These are phyloP conservation scores for Rousettus madagascariensis DNA, from an alignment of 2,797 vertebrate species.

Conservation along the genomic window DNA sequence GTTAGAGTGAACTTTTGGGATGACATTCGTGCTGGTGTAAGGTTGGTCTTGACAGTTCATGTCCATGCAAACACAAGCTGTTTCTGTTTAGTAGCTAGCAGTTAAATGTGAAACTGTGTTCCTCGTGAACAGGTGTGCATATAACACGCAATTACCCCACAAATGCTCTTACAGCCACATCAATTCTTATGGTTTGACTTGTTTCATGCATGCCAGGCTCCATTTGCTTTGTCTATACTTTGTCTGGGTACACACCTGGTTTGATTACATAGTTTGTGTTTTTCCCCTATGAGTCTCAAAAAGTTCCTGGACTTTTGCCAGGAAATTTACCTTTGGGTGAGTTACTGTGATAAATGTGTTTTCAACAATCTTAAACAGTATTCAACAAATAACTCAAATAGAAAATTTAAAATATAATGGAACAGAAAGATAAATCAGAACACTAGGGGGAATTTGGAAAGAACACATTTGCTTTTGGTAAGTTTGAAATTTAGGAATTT, in stretches of 20 bases:
- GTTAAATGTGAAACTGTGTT: neutral
- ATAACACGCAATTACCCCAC: neutral
- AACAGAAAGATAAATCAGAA: neutral
- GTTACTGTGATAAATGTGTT: neutral
- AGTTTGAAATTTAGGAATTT: constrained; percentile 23
- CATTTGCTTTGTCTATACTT: constrained; percentile 48
- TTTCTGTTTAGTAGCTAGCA: neutral
- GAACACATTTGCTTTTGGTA: neutral
- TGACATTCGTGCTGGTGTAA: neutral
- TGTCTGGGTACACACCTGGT: neutral
- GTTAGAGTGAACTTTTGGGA: neutral
- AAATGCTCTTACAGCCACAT: neutral
- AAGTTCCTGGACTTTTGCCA: constrained; percentile 21
- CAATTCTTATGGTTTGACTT: constrained; percentile 49
- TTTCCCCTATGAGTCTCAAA: neutral
- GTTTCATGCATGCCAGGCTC: neutral
- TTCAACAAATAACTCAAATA: neutral
- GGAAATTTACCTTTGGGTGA: neutral
- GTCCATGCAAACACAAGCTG: neutral
- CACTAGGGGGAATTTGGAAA: neutral
- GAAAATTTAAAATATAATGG: neutral
- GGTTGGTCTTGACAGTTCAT: neutral
- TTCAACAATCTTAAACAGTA: constrained; percentile 27
- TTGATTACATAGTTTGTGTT: neutral
- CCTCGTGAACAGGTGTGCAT: constrained; percentile 46